A percentile compares a stretch with the other conserved stretches of the same genome.
Conservation (phyloP, 2,888 invertebrate species). For the Ptychoptera contaminata region DNA sequence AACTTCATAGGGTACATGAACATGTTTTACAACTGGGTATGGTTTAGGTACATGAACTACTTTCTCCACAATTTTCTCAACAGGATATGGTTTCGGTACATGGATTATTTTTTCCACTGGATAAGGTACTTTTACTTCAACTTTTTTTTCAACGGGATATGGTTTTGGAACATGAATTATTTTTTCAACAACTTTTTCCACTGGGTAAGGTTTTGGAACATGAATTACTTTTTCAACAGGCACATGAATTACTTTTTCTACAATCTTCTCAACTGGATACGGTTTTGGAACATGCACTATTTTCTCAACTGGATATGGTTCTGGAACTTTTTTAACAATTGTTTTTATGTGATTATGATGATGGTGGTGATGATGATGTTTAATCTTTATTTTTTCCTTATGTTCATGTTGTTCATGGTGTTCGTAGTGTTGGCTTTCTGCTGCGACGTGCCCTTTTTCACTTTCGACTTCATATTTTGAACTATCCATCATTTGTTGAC, state of each 20-base stretch:
- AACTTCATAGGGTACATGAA: slow-evolving; percentile 10
- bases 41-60: slow-evolving; percentile 34
- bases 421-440: slow-evolving; percentile 10
- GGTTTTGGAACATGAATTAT: slow-evolving; percentile 25
- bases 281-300: slow-evolving; percentile 28
- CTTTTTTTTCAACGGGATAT: slow-evolving; percentile 13
- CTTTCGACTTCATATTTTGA: slow-evolving; percentile 7
- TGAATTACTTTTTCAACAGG: slow-evolving; percentile 39
- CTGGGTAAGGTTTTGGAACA: slow-evolving; percentile 37
- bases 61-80: slow-evolving; percentile 20
- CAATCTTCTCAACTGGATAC: slow-evolving; percentile 24
- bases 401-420: slow-evolving; percentile 9
- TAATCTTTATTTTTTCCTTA: slow-evolving; percentile 22
- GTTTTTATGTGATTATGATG: slow-evolving; percentile 48
- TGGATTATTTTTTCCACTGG: slow-evolving; percentile 31
- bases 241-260: slow-evolving; percentile 24
- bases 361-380: slow-evolving; percentile 50
- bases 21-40: slow-evolving; percentile 15
- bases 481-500: slow-evolving; percentile 10
- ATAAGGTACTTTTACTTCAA: slow-evolving; percentile 14
- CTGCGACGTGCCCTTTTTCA: slow-evolving; percentile 13
- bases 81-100: slow-evolving; percentile 27
- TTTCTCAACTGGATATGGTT: slow-evolving; percentile 36
- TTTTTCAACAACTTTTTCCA: slow-evolving; percentile 31
- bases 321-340: slow-evolving; percentile 36